Conservation (phyloP, 2,888 invertebrate genomes). For the Drosophila kuntzei region DNA sequence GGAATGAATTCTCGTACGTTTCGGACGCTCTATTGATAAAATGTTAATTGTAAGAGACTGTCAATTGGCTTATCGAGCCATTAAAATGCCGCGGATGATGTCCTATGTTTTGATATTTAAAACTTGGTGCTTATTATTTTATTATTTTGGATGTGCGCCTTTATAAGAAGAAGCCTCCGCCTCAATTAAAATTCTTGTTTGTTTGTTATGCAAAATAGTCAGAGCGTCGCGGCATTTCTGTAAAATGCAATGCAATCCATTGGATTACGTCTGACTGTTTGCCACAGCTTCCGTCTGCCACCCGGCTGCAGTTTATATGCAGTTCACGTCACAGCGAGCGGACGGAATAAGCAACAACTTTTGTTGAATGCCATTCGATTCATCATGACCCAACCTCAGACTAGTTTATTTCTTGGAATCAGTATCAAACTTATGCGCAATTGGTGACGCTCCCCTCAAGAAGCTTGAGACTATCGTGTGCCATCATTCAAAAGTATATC, state of each 20-base stretch:
- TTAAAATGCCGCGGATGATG: slow-evolving; percentile 63
- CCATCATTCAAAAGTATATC: background rate
- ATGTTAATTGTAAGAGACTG: slow-evolving; percentile 39
- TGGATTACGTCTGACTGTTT: background rate
- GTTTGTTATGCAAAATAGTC: slow-evolving; percentile 69
- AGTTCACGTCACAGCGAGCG: slow-evolving; percentile 39
- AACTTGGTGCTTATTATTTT: slow-evolving; percentile 36
- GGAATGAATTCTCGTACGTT: slow-evolving; percentile 3
- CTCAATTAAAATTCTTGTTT: slow-evolving; percentile 57
- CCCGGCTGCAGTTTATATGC: slow-evolving; percentile 29
- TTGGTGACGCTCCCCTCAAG: background rate
- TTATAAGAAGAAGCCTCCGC: slow-evolving; percentile 26
- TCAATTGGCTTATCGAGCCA: slow-evolving; percentile 31
- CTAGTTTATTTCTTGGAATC: slow-evolving; percentile 12
- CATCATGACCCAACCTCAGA: slow-evolving; percentile 1
- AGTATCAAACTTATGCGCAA: background rate
- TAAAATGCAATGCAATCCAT: slow-evolving; percentile 46
- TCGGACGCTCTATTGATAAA: slow-evolving; percentile 48
- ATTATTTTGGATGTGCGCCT: slow-evolving; percentile 45
- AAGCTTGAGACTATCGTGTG: background rate
- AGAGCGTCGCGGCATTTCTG: slow-evolving; percentile 9
- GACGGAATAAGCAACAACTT: slow-evolving; percentile 20
- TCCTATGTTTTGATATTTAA: slow-evolving; percentile 50
- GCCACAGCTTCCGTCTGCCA: slow-evolving; percentile 47
- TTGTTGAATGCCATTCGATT: slow-evolving; percentile 18